phyloP scores from a whole-genome alignment of 2,797 vertebrate genomes.

The Leptatherina wallacei region DNA sequence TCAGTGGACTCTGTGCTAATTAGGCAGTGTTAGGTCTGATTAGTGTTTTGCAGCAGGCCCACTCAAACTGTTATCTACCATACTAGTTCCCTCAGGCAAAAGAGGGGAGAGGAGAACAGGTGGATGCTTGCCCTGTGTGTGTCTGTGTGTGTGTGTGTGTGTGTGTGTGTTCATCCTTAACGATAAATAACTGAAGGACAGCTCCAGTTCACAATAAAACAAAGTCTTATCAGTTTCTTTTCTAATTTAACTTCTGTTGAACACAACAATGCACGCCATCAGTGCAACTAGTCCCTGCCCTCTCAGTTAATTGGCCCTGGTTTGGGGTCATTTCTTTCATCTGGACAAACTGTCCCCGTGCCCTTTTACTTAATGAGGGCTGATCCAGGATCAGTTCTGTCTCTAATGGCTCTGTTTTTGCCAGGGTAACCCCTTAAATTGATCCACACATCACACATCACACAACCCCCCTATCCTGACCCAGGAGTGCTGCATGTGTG shows the following conservation, averaged over 20 bases:
- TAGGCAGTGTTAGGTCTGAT: conserved; percentile 89
- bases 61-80: conserved; percentile 89
- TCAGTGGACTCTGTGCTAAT: conserved; percentile 96
- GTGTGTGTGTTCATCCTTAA: conserved; percentile 50
- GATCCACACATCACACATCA: conserved; percentile 61
- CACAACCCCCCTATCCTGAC: conserved; percentile 55
- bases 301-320: conserved; percentile 70
- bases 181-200: conserved; percentile 76
- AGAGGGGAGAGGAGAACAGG: conserved; percentile 80
- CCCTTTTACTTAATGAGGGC: conserved; percentile 79
- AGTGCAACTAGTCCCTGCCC: conserved; percentile 41
- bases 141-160: conserved; percentile 34
- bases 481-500: conserved; percentile 21
- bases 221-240: conserved; percentile 61
- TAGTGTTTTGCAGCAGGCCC: conserved; percentile 95
- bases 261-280: conserved; percentile 49
- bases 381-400: conserved; percentile 75
- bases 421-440: conserved; percentile 68
- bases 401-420: conserved; percentile 72
- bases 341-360: conserved; percentile 72
- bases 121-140: conserved; percentile 74
- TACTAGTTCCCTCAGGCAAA: conserved; percentile 90
- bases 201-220: conserved; percentile 63
- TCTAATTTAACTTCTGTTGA: conserved; percentile 61
- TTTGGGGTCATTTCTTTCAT: conserved; percentile 74